Percentiles rank a stretch among this genome's conserved stretches.
Conservation (phyloP, 2,797 vertebrate species). For the Euphonia xanthogaster region DNA sequence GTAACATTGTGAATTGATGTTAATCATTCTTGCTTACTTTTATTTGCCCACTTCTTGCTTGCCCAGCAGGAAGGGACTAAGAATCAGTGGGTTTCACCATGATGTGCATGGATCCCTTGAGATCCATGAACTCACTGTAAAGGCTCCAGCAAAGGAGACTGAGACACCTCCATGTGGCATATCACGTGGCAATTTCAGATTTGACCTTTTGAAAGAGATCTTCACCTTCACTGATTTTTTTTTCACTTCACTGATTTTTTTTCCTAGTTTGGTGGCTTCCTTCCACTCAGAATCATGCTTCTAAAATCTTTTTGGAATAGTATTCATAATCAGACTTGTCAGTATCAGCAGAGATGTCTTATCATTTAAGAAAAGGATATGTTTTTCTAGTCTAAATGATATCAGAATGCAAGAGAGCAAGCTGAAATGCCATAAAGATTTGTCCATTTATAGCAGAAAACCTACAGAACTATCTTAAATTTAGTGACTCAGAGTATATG, state of each 20-base stretch:
- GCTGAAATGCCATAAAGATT: not conserved
- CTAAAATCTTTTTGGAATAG: not conserved
- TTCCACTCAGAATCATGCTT: not conserved
- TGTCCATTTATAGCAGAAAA: not conserved
- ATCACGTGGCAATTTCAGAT: not conserved
- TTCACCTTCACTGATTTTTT: not conserved
- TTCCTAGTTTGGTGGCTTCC: not conserved
- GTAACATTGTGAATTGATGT: not conserved
- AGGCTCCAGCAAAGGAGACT: not conserved
- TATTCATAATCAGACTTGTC: not conserved
- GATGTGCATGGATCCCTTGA: not conserved
- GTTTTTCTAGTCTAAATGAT: not conserved
- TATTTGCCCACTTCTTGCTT: not conserved
- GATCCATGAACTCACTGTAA: not conserved
- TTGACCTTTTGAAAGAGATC: not conserved
- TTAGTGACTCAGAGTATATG: not conserved
- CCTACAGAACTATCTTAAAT: not conserved
- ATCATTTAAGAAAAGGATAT: not conserved
- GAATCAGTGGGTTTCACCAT: not conserved
- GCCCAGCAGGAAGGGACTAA: not conserved
- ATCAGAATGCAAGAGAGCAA: not conserved
- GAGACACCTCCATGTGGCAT: not conserved
- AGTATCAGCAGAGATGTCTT: not conserved
- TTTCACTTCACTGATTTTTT: not conserved
- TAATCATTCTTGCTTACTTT: not conserved